Conservation (phyloP, 2,888 invertebrate genomes). For the Pterostichus madidus region DNA sequence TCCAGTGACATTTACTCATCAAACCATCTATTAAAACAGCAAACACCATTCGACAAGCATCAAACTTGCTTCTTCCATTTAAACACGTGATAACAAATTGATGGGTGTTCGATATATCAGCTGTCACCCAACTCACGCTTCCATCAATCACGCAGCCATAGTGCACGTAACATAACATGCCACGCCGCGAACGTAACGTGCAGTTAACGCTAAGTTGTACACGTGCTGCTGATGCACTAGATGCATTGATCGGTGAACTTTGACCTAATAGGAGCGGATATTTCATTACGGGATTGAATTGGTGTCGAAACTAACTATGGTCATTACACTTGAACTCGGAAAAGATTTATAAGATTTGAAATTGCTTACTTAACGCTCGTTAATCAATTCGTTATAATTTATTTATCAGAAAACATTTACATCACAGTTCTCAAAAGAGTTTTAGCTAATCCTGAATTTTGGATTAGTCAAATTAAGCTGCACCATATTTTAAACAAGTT, state of each 20-base stretch:
- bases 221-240: background rate
- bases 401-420: too few relatives aligned
- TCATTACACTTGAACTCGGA: too few relatives aligned
- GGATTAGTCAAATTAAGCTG: too few relatives aligned
- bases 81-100: constrained; percentile 32
- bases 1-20: background rate
- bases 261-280: background rate
- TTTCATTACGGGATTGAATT: too few relatives aligned
- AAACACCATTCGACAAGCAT: constrained; percentile 10
- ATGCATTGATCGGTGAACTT: background rate
- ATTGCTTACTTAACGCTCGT: too few relatives aligned
- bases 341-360: too few relatives aligned
- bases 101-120: constrained; percentile 10
- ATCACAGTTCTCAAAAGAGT: too few relatives aligned
- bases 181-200: background rate
- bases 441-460: too few relatives aligned
- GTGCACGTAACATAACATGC: constrained; percentile 1
- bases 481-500: too few relatives aligned
- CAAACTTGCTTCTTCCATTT: constrained; percentile 23
- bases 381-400: too few relatives aligned
- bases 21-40: constrained; percentile 20
- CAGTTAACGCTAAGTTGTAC: background rate
- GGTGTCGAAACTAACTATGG: too few relatives aligned
- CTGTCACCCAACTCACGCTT: background rate
- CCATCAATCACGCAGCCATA: constrained; percentile 15